Percentiles rank a stretch among this genome's conserved stretches.
Conservation (phyloP, 2,113 vertebrate genomes). For the Brachyistius frenatus region DNA sequence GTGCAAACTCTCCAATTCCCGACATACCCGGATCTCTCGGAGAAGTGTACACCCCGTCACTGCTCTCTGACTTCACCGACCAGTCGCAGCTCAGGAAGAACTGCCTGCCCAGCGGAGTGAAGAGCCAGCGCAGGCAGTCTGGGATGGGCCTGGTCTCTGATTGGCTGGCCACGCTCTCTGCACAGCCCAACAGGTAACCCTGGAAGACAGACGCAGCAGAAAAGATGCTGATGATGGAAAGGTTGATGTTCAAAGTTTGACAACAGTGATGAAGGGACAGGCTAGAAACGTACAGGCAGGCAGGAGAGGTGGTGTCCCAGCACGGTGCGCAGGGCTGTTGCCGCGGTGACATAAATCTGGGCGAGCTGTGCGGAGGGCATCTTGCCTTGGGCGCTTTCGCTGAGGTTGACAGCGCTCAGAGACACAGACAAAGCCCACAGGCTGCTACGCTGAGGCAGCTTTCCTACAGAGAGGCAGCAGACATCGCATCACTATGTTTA, state of each 20-base stretch:
- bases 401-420: constrained; percentile 94
- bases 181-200: constrained; percentile 93
- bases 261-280: background rate
- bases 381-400: constrained; percentile 93
- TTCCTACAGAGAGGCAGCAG: constrained; percentile 81
- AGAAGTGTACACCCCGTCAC: constrained; percentile 91
- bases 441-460: constrained; percentile 89
- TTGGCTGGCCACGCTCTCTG: constrained; percentile 85
- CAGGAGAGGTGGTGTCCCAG: constrained; percentile 91
- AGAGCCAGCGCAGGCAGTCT: constrained; percentile 93
- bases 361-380: constrained; percentile 89
- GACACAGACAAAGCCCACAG: constrained; percentile 92
- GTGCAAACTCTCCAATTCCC: background rate
- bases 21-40: constrained; percentile 90
- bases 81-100: constrained; percentile 97
- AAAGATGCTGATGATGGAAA: background rate
- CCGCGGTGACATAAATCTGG: constrained; percentile 94
- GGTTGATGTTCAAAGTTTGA: no score
- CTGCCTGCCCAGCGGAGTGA: constrained; percentile 93
- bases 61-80: constrained; percentile 89
- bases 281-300: constrained; percentile 87
- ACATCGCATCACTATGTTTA: background rate
- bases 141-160: constrained; percentile 88
- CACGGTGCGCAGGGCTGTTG: constrained; percentile 89
- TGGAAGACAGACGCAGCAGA: constrained; percentile 58